phyloP scores from a whole-genome alignment of 2,113 vertebrate genomes.

The Rhegmatorhina hoffmannsi region DNA sequence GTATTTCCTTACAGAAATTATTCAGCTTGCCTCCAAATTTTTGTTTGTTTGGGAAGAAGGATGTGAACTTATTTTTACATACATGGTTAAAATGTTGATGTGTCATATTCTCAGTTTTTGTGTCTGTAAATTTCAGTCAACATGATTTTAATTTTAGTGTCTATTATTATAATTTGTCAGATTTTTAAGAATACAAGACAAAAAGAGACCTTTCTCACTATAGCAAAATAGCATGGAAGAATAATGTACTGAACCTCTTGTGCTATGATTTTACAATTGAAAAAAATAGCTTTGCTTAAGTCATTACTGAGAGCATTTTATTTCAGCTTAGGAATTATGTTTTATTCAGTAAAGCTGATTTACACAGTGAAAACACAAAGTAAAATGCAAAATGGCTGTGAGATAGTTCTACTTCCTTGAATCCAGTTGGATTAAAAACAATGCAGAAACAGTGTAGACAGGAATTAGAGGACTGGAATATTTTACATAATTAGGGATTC shows the following conservation, averaged over 20 bases:
- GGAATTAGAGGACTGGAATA: not conserved
- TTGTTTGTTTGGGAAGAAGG: not conserved
- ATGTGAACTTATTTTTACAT: not conserved
- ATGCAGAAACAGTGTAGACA: not conserved
- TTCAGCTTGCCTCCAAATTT: not conserved
- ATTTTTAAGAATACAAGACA: not conserved
- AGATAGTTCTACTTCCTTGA: not conserved
- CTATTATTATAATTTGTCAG: not conserved
- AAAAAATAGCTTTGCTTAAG: not conserved
- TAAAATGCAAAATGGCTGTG: rapidly evolving
- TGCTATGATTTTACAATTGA: not conserved
- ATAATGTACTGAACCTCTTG: not conserved
- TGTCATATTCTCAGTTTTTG: not conserved
- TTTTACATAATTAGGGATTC: not conserved
- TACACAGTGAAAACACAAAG: not conserved
- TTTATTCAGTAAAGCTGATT: not conserved
- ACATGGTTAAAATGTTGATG: not conserved
- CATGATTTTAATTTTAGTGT: not conserved
- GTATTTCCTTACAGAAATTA: not conserved
- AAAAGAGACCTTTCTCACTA: not conserved
- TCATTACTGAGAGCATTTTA: not conserved
- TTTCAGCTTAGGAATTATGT: not conserved
- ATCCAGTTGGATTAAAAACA: not conserved
- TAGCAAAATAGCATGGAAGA: not conserved
- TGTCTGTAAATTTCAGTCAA: not conserved